phyloP scores from a whole-genome alignment of 2,797 vertebrate genomes.

The Scyliorhinus canicula region DNA sequence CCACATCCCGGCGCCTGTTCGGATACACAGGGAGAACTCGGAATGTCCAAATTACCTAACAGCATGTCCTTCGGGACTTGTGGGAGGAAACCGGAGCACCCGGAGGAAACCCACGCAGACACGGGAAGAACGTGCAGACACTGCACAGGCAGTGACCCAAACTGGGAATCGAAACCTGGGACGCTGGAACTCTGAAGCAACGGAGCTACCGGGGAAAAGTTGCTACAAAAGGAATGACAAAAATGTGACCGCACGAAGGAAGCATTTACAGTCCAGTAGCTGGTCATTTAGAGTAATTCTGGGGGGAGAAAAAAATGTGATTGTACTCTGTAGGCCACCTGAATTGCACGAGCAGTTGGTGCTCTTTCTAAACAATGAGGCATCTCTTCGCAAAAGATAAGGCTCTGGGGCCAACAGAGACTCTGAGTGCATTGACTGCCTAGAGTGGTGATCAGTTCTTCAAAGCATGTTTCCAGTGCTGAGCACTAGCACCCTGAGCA shows the following conservation, averaged over 20 bases:
- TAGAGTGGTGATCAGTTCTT: neutral
- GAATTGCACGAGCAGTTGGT: neutral
- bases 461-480: neutral
- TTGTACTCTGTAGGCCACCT: neutral
- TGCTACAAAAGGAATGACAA: neutral
- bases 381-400: neutral
- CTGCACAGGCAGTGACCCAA: too few relatives aligned
- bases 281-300: too few relatives aligned
- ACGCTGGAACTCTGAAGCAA: too few relatives aligned
- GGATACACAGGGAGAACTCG: too few relatives aligned
- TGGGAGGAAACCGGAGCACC: too few relatives aligned
- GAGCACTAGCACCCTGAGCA: neutral
- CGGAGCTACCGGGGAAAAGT: too few relatives aligned
- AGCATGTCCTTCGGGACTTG: too few relatives aligned
- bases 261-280: neutral
- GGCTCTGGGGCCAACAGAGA: neutral
- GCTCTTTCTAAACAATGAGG: neutral
- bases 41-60: too few relatives aligned
- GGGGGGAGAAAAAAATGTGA: neutral
- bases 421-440: neutral
- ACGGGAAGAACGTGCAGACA: too few relatives aligned
- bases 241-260: neutral
- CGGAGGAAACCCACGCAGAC: too few relatives aligned
- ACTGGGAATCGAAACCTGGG: too few relatives aligned
- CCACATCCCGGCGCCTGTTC: too few relatives aligned